These are phyloP conservation scores for Galleria mellonella DNA, from an alignment of 1,140 invertebrate species.

Conservation along the genomic window DNA sequence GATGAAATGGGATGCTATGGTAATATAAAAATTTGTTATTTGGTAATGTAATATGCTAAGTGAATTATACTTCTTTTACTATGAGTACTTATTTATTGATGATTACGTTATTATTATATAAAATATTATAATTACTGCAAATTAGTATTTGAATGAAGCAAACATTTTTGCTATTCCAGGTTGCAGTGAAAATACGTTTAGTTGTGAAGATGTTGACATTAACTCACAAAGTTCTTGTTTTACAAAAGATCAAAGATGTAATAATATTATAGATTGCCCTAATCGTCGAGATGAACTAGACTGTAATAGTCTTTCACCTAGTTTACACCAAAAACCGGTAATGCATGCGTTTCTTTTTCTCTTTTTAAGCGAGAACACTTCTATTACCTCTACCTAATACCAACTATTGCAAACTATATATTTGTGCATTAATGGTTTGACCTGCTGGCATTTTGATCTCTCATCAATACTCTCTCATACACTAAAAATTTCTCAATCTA, in stretches of 20 bases:
- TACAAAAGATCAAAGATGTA: conserved; percentile 78
- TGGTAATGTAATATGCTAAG: conserved; percentile 81
- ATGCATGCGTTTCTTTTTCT: conserved; percentile 13
- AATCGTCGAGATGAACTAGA: conserved; percentile 85
- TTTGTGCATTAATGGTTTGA: no score
- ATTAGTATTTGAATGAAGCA: no score
- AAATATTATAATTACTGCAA: no score
- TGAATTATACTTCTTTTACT: conserved; percentile 36
- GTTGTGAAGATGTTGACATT: conserved; percentile 75
- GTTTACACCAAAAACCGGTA: conserved; percentile 72
- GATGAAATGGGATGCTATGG: conserved; percentile 87
- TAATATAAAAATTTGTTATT: conserved; percentile 27
- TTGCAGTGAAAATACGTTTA: conserved; percentile 78
- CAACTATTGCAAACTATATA: no score
- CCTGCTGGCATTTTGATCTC: no score
- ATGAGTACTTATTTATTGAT: no score
- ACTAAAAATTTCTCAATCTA: no score
- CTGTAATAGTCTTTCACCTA: conserved; percentile 79
- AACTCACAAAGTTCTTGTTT: conserved; percentile 74
- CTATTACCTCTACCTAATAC: no score
- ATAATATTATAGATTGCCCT: conserved; percentile 78
- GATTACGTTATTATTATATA: no score
- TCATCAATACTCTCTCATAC: no score
- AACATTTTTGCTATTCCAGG: conserved; percentile 50
- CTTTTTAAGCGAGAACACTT: no score